Conservation (phyloP, 2,797 vertebrate species). For the Platyrinchus mystaceus region DNA sequence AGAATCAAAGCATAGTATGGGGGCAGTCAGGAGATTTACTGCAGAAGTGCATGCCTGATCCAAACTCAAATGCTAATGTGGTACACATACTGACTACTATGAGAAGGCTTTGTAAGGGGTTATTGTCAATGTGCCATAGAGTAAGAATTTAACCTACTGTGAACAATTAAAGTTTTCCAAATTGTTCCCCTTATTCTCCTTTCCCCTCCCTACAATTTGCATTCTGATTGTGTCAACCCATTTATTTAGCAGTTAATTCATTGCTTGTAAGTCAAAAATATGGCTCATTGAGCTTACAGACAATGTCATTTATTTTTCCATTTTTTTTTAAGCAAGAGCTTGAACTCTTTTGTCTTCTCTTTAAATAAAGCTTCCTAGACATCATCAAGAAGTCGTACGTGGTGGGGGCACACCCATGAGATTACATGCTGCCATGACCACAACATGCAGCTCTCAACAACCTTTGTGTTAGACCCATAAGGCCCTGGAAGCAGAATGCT, state of each 20-base stretch:
- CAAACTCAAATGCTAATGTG: background rate
- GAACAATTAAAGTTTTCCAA: slow-evolving; percentile 32
- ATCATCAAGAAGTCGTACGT: background rate
- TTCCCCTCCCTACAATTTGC: background rate
- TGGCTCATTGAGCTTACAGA: slow-evolving; percentile 28
- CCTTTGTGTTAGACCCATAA: background rate
- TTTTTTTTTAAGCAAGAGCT: background rate
- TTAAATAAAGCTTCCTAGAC: background rate
- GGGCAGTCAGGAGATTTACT: background rate
- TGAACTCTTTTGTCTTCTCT: background rate
- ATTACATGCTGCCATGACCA: background rate
- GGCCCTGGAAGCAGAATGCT: background rate
- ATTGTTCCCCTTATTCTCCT: slow-evolving; percentile 21
- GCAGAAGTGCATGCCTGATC: background rate
- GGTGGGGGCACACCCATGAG: background rate
- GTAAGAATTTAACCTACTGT: slow-evolving; percentile 16
- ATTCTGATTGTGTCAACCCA: slow-evolving; percentile 1
- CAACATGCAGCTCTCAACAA: background rate
- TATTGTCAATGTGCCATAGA: background rate
- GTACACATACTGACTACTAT: background rate
- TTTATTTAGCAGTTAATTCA: slow-evolving; percentile 51
- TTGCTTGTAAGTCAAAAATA: slow-evolving; percentile 27
- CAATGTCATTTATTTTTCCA: slow-evolving; percentile 6
- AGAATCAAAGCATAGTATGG: background rate
- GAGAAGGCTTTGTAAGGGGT: background rate